Evolutionary conservation across 2,888 invertebrate species (phyloP).

Genomic region (Eucera pruinosa): DNA sequence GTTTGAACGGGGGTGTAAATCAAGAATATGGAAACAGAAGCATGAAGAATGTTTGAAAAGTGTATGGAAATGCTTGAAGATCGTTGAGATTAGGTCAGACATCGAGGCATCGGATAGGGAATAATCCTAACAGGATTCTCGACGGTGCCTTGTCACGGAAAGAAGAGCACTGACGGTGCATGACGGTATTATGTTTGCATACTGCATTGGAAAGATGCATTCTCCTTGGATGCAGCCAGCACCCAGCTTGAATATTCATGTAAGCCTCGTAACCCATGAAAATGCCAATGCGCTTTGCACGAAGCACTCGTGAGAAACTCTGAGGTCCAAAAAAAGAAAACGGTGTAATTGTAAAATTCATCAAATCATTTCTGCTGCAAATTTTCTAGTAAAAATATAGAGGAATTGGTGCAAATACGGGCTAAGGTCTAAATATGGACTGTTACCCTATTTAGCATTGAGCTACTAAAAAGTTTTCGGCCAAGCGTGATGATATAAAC

Average conservation of each 20-base stretch:
- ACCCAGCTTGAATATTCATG: conserved; percentile 38
- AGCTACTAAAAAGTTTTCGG: no score
- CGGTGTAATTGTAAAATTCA: no score
- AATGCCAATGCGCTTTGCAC: conserved; percentile 25
- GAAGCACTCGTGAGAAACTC: background rate
- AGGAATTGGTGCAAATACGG: no score
- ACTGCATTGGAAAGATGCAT: conserved; percentile 36
- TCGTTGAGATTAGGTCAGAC: no score
- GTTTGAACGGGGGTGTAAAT: no score
- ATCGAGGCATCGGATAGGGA: background rate
- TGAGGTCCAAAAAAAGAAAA: background rate
- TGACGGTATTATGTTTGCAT: conserved; percentile 48
- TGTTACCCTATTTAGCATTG: no score
- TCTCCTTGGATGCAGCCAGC: conserved; percentile 23
- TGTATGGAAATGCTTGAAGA: background rate
- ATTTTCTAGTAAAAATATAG: no score
- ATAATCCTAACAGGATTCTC: conserved; percentile 1
- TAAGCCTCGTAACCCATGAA: conserved; percentile 13
- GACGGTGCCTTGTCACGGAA: background rate
- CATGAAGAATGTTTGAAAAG: no score
- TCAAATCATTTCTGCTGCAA: no score
- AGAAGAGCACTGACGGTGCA: conserved; percentile 7
- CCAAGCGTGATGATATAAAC: no score
- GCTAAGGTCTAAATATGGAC: no score
- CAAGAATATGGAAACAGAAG: no score